Conservation (phyloP, 2,888 invertebrate species). For the Philopedon plagiatum region DNA sequence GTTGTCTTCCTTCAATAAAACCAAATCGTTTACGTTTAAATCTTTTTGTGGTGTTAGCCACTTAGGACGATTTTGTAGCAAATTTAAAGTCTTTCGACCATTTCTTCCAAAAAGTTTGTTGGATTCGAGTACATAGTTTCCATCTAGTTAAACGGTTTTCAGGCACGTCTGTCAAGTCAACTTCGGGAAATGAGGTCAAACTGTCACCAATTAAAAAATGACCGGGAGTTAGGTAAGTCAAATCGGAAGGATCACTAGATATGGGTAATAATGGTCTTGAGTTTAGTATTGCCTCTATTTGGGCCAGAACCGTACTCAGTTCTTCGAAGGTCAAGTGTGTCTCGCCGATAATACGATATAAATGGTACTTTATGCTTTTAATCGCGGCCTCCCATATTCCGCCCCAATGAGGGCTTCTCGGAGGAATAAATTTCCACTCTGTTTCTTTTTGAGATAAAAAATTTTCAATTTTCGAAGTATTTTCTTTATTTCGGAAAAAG, state of each 20-base stretch:
- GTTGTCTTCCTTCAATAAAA: conserved; percentile 18
- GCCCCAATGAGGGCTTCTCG: conserved; percentile 58
- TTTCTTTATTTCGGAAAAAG: conserved; percentile 3
- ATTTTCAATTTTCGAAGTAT: not conserved
- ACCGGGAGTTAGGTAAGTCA: conserved; percentile 27
- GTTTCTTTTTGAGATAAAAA: conserved; percentile 34
- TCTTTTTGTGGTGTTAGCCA: not conserved
- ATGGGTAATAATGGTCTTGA: conserved; percentile 57
- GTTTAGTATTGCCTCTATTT: conserved; percentile 60
- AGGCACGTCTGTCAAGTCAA: conserved; percentile 10
- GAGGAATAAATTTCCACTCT: conserved; percentile 59
- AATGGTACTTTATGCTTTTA: conserved; percentile 58
- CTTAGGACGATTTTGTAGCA: conserved; percentile 24
- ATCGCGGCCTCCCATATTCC: conserved; percentile 62
- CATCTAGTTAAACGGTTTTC: conserved; percentile 29
- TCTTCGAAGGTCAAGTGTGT: conserved; percentile 58
- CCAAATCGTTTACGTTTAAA: not conserved
- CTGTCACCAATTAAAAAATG: conserved; percentile 37
- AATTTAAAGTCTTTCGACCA: conserved; percentile 13
- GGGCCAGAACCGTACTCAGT: conserved; percentile 55
- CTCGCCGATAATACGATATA: conserved; percentile 54
- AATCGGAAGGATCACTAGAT: conserved; percentile 52
- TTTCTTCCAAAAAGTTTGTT: conserved; percentile 34
- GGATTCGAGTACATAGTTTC: conserved; percentile 12
- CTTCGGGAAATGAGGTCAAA: conserved; percentile 21